Conservation (phyloP, 2,113 vertebrate species). For the Mobula hypostoma region DNA sequence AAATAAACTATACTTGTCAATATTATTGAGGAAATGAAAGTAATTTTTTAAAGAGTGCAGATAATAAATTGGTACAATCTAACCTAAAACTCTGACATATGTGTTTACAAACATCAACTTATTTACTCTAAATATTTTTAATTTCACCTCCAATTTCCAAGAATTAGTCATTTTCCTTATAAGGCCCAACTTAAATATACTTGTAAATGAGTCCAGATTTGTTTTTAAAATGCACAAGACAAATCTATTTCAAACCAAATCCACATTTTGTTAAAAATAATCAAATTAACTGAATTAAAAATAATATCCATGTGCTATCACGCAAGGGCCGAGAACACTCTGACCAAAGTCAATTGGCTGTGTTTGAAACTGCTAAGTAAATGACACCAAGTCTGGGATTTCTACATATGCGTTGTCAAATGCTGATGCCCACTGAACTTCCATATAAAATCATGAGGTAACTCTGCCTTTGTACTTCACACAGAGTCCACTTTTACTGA, state of each 20-base stretch:
- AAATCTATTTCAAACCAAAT: neutral
- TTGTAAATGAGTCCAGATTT: neutral
- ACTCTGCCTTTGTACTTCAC: no score
- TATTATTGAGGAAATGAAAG: neutral
- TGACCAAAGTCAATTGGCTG: no score
- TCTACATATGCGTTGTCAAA: no score
- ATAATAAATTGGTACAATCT: neutral
- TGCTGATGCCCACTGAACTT: no score
- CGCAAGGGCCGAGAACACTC: no score
- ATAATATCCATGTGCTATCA: neutral
- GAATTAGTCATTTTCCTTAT: neutral
- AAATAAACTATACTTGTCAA: neutral
- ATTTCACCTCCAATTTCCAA: neutral
- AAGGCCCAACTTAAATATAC: neutral
- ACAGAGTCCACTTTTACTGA: no score
- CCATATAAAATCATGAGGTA: no score
- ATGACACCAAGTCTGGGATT: no score
- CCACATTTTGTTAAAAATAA: neutral
- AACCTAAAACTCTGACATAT: neutral
- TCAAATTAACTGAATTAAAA: neutral
- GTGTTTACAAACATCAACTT: neutral
- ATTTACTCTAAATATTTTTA: neutral
- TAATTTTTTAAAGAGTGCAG: neutral
- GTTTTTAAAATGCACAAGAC: neutral
- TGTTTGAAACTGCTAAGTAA: no score